Percentiles rank a stretch among this genome's conserved stretches.
Evolutionary conservation across 2,888 invertebrate species (phyloP).

Genomic region (Platycnemis pennipes): DNA sequence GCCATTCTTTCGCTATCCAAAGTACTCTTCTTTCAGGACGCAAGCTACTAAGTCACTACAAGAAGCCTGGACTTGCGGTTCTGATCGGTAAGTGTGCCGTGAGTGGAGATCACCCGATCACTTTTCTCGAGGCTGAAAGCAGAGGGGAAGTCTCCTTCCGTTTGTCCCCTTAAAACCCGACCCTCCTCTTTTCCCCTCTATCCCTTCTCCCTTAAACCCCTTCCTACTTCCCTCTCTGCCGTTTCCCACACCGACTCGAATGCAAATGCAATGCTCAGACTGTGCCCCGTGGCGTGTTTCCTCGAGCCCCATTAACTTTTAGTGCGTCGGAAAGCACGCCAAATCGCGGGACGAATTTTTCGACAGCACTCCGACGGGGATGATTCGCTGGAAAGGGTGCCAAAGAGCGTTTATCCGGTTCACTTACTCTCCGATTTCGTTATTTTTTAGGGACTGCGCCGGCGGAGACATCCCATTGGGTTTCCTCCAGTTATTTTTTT

Average conservation of each 20-base stretch:
- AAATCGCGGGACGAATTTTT: neutral
- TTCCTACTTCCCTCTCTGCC: neutral
- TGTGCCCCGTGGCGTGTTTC: neutral
- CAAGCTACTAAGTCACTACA: no score
- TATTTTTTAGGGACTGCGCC: neutral
- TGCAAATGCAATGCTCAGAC: neutral
- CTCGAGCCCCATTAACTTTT: constrained; percentile 32
- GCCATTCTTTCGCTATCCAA: no score
- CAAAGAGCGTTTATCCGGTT: constrained; percentile 1
- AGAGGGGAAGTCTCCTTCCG: neutral
- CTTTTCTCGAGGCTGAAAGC: neutral
- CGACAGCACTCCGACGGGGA: neutral
- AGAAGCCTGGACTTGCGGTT: neutral
- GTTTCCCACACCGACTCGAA: neutral
- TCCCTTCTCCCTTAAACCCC: neutral
- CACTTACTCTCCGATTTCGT: neutral
- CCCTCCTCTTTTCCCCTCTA: neutral
- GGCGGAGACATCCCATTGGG: neutral
- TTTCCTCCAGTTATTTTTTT: neutral
- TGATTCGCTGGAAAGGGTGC: neutral
- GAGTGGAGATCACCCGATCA: neutral
- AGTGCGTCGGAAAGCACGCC: neutral
- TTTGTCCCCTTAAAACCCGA: neutral
- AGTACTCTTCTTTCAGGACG: no score
- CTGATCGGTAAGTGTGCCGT: neutral